Evolutionary conservation across 2,797 vertebrate species (phyloP), one percentile per base, ranked within the genome.

Genomic region (Chelmon rostratus): DNA sequence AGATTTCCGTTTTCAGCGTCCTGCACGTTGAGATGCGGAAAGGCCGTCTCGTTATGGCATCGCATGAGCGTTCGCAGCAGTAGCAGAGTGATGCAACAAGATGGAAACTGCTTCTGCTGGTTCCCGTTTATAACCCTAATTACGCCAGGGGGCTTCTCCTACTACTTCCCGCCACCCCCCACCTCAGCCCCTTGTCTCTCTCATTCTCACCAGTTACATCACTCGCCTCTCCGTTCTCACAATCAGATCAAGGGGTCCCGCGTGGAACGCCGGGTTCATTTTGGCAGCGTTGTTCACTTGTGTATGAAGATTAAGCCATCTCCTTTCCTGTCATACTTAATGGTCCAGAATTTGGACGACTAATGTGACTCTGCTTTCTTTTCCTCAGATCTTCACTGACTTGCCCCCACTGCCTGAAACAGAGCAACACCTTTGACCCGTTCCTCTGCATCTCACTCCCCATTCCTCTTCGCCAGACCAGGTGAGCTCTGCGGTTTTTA

Each of bases 371-470:
- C 21, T 78, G 40, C 46, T 81, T 56, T 77, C 25, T 62, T 52
- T 53, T 42, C 74, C 70, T 76, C 93, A 99, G 98, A 85, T 99
- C 98, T 25, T 99, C 97, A 9, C 93, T 99, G 94, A 99, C 98
- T 0, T 99, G 98, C 74, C 98, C 98, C 3, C 98, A 98, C 89
- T 99, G 98, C 93, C 96, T 94, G 93, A 98, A 97, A 84, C 98
- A 99, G 92, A 99, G 98, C 95, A 98, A 98, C 96, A 99, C 98
- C 73, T 99, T 98, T 0, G 98, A 99, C 83, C 98, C 98, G 0
- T 99, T 99, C 91, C 95, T 98, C 70, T 99, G 98, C 82, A 96
- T 99, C 92, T 99, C 98, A 0, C 95, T 99, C 28, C 98, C 98
- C 56, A 98, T 99, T 81, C 98, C 98, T 1, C 94, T 97, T 47